phyloP scores from a whole-genome alignment of 2,888 invertebrate genomes.

The Apodemia duryi region DNA sequence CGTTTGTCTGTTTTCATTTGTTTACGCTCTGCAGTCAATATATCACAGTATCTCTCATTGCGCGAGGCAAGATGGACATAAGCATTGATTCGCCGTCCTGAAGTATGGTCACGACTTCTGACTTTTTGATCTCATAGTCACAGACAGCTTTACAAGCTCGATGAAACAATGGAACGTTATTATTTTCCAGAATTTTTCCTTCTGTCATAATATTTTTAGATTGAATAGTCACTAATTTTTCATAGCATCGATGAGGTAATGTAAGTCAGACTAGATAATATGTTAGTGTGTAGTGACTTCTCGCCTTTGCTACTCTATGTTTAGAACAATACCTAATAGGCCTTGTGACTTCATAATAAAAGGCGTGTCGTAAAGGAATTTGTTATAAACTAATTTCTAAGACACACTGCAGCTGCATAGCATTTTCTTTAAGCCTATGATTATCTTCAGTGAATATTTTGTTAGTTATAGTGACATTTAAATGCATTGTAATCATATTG shows the following conservation, averaged over 20 bases:
- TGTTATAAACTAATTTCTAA: conserved; percentile 39
- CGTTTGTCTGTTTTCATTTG: too few relatives aligned
- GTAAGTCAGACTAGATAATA: background rate
- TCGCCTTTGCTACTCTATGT: conserved; percentile 10
- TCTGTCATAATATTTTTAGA: too few relatives aligned
- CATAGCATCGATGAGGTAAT: background rate
- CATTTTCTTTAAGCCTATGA: conserved; percentile 34
- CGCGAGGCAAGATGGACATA: too few relatives aligned
- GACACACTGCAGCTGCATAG: conserved; percentile 32
- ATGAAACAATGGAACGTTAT: too few relatives aligned
- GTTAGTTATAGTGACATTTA: conserved; percentile 9
- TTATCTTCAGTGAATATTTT: conserved; percentile 32
- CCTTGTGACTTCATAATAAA: conserved; percentile 64
- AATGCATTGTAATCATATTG: background rate
- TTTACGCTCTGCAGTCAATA: too few relatives aligned
- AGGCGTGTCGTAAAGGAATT: conserved; percentile 67
- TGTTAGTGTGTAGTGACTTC: background rate
- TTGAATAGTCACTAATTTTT: too few relatives aligned
- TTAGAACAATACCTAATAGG: conserved; percentile 33
- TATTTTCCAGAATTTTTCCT: too few relatives aligned
- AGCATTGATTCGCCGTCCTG: too few relatives aligned
- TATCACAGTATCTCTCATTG: too few relatives aligned
- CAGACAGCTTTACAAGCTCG: too few relatives aligned
- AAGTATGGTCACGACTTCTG: too few relatives aligned
- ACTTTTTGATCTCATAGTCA: too few relatives aligned